These are phyloP conservation scores for Acronicta leporina DNA, from an alignment of 2,888 invertebrate species.

Conservation along the genomic window DNA sequence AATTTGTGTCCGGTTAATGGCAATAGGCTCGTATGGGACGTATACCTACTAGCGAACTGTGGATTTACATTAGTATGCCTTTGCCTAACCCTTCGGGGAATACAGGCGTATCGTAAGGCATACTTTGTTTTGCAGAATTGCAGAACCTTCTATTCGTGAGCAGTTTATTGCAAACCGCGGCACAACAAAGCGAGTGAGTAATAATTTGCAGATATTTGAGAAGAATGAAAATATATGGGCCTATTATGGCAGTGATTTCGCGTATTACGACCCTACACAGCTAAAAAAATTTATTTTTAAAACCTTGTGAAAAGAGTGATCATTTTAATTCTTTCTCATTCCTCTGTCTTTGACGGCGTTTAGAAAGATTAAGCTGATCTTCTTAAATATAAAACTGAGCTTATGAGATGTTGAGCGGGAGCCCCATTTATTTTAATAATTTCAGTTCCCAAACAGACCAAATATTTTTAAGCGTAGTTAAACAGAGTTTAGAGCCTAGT, in stretches of 20 bases:
- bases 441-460: background rate
- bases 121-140: no score
- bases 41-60: no score
- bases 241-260: no score
- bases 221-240: background rate
- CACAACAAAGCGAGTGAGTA: background rate
- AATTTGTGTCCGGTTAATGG: no score
- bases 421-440: background rate
- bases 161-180: background rate
- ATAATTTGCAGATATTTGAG: background rate
- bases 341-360: slow-evolving; percentile 1
- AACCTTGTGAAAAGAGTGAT: slow-evolving; percentile 11
- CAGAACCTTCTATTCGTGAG: background rate
- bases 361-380: slow-evolving; percentile 19
- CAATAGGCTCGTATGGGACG: no score
- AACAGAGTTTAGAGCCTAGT: no score
- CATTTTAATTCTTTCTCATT: slow-evolving; percentile 33
- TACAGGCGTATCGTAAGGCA: no score
- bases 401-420: slow-evolving; percentile 20
- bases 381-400: slow-evolving; percentile 30
- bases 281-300: slow-evolving; percentile 6
- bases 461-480: no score
- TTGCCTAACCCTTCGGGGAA: no score
- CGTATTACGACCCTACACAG: background rate
- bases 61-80: no score